These are phyloP conservation scores for Andrena dorsata DNA, from an alignment of 2,888 invertebrate genomes.

Conservation along the genomic window DNA sequence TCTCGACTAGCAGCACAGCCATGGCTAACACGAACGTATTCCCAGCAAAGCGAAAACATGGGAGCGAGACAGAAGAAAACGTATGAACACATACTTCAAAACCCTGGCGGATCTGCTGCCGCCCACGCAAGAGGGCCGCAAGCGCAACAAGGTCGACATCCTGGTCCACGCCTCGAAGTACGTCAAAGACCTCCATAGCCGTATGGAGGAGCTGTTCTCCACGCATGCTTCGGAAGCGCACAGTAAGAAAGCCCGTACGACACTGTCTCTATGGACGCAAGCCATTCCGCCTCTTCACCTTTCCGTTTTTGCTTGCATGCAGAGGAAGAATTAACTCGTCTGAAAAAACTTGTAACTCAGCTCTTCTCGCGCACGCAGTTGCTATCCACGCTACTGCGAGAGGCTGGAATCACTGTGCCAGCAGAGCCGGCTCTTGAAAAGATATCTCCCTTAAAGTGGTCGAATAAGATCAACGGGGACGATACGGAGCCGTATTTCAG, in stretches of 20 bases:
- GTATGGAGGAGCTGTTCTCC: slow-evolving; percentile 81
- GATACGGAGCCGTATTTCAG: slow-evolving; percentile 77
- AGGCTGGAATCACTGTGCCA: slow-evolving; percentile 83
- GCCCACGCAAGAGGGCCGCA: slow-evolving; percentile 86
- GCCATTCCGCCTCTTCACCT: background rate
- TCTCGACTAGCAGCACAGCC: background rate
- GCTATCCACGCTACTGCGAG: slow-evolving; percentile 80
- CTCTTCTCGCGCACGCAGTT: slow-evolving; percentile 81
- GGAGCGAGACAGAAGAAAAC: slow-evolving; percentile 89
- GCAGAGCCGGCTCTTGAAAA: slow-evolving; percentile 83
- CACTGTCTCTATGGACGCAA: background rate
- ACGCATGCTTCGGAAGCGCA: slow-evolving; percentile 81
- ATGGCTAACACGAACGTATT: slow-evolving; percentile 53
- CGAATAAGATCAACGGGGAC: slow-evolving; percentile 82
- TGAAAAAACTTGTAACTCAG: slow-evolving; percentile 82
- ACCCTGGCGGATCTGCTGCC: slow-evolving; percentile 86
- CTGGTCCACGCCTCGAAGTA: slow-evolving; percentile 83
- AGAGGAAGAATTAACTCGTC: slow-evolving; percentile 82
- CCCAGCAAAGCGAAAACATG: slow-evolving; percentile 89
- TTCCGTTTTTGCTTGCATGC: slow-evolving; percentile 34
- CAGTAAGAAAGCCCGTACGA: slow-evolving; percentile 71
- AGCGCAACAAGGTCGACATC: slow-evolving; percentile 86
- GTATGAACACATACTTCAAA: slow-evolving; percentile 87
- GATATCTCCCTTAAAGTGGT: slow-evolving; percentile 83
- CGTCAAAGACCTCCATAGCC: slow-evolving; percentile 82